phyloP scores from a whole-genome alignment of 2,113 vertebrate species.

The Globicephala melas region DNA sequence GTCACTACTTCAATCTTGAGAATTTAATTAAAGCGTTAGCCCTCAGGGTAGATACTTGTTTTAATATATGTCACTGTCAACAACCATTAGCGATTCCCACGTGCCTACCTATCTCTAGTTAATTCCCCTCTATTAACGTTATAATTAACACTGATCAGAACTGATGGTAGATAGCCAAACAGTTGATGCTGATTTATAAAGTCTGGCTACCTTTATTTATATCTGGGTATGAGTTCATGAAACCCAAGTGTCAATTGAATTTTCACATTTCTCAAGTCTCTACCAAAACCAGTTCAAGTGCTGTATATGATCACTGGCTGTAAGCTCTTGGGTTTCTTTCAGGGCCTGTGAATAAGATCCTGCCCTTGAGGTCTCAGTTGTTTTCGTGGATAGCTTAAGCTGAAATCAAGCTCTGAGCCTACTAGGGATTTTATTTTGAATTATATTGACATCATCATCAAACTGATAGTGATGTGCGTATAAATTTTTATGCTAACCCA shows the following conservation, averaged over 20 bases:
- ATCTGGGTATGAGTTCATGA: not conserved
- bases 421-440: not conserved
- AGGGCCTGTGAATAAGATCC: not conserved
- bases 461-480: not conserved
- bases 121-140: not conserved
- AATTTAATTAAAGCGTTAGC: not conserved
- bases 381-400: not conserved
- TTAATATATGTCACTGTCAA: slow-evolving; percentile 51
- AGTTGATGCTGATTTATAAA: not conserved
- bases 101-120: not conserved
- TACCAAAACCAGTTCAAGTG: not conserved
- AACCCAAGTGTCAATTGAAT: not conserved
- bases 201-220: not conserved
- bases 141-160: slow-evolving; percentile 20
- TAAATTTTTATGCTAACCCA: not conserved
- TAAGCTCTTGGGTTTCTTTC: not conserved
- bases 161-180: not conserved
- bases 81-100: not conserved
- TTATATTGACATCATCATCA: slow-evolving; percentile 13
- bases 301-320: not conserved
- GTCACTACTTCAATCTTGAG: not conserved
- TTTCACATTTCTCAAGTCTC: not conserved
- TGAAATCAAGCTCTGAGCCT: not conserved
- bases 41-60: slow-evolving; percentile 19
- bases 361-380: not conserved